phyloP scores from a whole-genome alignment of 2,888 invertebrate species.

The Oligia strigilis region DNA sequence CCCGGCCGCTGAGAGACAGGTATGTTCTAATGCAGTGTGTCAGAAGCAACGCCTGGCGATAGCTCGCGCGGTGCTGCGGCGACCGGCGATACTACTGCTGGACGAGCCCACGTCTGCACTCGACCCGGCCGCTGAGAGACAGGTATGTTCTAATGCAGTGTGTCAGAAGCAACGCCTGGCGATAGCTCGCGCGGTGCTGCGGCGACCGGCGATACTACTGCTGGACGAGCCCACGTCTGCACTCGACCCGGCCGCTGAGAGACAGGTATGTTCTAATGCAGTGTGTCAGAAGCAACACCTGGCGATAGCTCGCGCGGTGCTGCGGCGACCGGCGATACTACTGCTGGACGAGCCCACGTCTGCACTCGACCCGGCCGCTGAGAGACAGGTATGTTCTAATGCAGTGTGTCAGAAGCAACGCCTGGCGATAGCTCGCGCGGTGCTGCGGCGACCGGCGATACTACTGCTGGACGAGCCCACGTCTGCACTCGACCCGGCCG shows the following conservation, averaged over 20 bases:
- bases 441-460: slow-evolving; percentile 93
- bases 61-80: slow-evolving; percentile 94
- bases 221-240: slow-evolving; percentile 97
- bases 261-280: slow-evolving; percentile 88
- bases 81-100: slow-evolving; percentile 93
- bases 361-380: slow-evolving; percentile 95
- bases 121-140: slow-evolving; percentile 94
- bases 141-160: slow-evolving; percentile 84
- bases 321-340: slow-evolving; percentile 93
- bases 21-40: slow-evolving; percentile 81
- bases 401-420: slow-evolving; percentile 93
- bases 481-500: slow-evolving; percentile 95
- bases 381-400: slow-evolving; percentile 91
- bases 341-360: slow-evolving; percentile 96
- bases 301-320: slow-evolving; percentile 95
- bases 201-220: slow-evolving; percentile 93
- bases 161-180: slow-evolving; percentile 96
- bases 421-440: slow-evolving; percentile 95
- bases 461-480: slow-evolving; percentile 95
- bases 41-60: slow-evolving; percentile 96
- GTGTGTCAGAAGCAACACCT: slow-evolving; percentile 94
- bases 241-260: slow-evolving; percentile 94
- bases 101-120: slow-evolving; percentile 97
- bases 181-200: slow-evolving; percentile 94
- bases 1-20: slow-evolving; percentile 94